phyloP scores from a whole-genome alignment of 2,113 vertebrate genomes.

The Podarcis raffonei region DNA sequence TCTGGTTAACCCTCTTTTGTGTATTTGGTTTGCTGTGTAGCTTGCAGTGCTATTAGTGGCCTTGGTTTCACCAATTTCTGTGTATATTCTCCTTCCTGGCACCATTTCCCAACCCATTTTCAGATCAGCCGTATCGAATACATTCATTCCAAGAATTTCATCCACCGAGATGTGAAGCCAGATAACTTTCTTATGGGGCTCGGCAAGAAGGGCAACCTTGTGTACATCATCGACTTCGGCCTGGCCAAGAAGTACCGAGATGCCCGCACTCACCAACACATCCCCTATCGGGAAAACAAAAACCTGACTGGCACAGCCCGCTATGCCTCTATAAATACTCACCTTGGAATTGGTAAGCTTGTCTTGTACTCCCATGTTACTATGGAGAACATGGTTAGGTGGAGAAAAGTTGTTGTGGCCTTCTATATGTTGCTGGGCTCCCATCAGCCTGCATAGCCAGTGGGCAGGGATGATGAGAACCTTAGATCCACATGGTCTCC shows the following conservation, averaged over 20 bases:
- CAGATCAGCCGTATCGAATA: constrained; percentile 98
- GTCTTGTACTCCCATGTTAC: not conserved
- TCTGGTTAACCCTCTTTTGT: not conserved
- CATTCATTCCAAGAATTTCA: constrained; percentile 99
- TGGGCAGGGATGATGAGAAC: not conserved
- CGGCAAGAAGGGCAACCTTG: constrained; percentile 96
- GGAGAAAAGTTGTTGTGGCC: not conserved
- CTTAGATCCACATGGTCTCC: not conserved
- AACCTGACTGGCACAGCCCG: constrained; percentile 96
- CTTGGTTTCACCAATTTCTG: not conserved
- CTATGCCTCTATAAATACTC: constrained; percentile 97
- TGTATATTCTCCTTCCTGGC: not conserved
- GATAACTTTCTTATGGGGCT: constrained; percentile 98
- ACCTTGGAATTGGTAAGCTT: constrained; percentile 92
- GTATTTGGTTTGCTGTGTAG: not conserved
- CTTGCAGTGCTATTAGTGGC: not conserved
- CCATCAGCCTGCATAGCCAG: not conserved
- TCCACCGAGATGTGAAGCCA: constrained; percentile 95
- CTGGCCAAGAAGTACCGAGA: constrained; percentile 97
- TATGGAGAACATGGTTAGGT: not conserved
- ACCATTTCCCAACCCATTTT: not conserved
- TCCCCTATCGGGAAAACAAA: constrained; percentile 98
- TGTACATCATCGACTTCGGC: constrained; percentile 98
- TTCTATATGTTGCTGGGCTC: not conserved
- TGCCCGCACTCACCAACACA: constrained; percentile 96